These are phyloP conservation scores for Acrocephalus arundinaceus DNA, from an alignment of 2,113 vertebrate genomes.

Conservation along the genomic window DNA sequence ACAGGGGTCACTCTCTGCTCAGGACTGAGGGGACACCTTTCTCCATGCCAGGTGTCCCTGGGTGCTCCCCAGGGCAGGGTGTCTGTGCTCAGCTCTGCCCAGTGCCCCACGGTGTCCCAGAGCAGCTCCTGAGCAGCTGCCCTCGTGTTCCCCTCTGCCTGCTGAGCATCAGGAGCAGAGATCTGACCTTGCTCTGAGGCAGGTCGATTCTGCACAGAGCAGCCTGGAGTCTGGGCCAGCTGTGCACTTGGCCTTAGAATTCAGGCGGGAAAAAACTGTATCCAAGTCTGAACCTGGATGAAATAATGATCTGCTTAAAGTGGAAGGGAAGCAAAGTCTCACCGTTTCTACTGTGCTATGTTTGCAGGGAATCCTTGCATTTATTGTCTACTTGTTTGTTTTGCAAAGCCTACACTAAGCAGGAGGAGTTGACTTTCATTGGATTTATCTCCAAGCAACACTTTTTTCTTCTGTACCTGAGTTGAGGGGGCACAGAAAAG, in stretches of 20 bases:
- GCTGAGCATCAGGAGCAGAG: not conserved
- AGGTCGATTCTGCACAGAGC: not conserved
- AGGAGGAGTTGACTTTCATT: not conserved
- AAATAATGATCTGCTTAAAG: not conserved
- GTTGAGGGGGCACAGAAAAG: not conserved
- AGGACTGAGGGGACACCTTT: fast-evolving
- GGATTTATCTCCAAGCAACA: not conserved
- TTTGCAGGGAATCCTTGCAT: not conserved
- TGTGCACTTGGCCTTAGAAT: not conserved
- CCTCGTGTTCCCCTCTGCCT: not conserved
- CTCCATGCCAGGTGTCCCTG: fast-evolving
- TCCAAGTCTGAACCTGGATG: not conserved
- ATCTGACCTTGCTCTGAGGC: not conserved
- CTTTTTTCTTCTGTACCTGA: not conserved
- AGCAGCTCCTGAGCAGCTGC: not conserved
- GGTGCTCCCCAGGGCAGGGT: not conserved
- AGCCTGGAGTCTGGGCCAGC: not conserved
- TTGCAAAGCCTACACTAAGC: not conserved
- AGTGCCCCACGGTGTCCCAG: fast-evolving
- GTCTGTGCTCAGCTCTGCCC: not conserved
- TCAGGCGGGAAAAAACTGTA: not conserved
- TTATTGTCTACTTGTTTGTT: not conserved
- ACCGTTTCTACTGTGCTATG: not conserved
- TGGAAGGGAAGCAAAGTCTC: not conserved
- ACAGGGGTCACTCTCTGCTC: not conserved